A percentile compares a stretch with the other conserved stretches of the same genome.
phyloP scores from a whole-genome alignment of 1,140 invertebrate genomes.

The Neotoxoptera formosana region DNA sequence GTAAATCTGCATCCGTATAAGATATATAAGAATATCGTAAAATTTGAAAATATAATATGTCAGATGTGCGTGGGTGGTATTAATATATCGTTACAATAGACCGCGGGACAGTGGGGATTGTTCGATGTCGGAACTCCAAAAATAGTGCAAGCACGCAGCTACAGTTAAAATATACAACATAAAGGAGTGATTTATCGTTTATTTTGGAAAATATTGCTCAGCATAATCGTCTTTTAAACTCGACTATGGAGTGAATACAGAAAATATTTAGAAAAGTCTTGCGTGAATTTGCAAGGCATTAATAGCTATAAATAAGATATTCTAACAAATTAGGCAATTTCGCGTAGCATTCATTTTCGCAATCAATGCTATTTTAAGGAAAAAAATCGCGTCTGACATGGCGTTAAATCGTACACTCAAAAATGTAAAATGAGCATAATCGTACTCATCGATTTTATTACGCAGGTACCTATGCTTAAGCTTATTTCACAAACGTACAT shows the following conservation, averaged over 20 bases:
- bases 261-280: neutral
- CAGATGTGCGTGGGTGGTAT: no score
- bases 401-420: neutral
- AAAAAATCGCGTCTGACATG: neutral
- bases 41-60: no score
- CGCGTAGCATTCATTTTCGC: neutral
- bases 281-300: neutral
- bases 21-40: neutral
- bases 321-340: neutral
- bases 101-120: no score
- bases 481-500: neutral
- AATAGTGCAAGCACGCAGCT: no score
- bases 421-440: neutral
- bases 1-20: neutral
- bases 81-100: no score
- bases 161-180: no score
- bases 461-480: neutral
- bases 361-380: neutral
- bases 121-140: no score
- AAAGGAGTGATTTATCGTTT: no score
- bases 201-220: no score
- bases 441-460: neutral
- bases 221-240: no score
- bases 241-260: neutral
- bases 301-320: neutral